Conservation (phyloP, 2,888 invertebrate genomes). For the Tetranychus truncatus region DNA sequence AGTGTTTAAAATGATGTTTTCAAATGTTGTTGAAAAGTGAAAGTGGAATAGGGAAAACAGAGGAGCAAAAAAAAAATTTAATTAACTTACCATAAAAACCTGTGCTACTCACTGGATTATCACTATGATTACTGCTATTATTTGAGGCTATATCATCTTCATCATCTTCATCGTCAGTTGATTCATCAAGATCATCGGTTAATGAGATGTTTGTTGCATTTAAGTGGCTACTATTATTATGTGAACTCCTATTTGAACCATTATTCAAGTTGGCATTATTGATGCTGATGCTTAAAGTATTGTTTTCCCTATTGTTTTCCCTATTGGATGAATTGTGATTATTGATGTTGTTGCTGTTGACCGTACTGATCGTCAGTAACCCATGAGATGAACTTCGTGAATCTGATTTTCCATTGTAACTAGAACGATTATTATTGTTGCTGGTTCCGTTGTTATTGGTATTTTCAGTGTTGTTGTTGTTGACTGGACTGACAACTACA, state of each 20-base stretch:
- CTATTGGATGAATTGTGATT: slow-evolving; percentile 3
- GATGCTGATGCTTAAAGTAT: neutral
- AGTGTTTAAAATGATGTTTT: too few relatives aligned
- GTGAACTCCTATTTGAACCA: slow-evolving; percentile 4
- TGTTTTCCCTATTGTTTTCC: slow-evolving; percentile 8
- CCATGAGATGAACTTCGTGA: neutral
- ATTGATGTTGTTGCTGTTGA: slow-evolving; percentile 4
- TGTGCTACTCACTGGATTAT: slow-evolving; percentile 20
- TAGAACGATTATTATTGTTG: neutral
- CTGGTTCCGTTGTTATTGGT: neutral
- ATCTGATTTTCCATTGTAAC: neutral
- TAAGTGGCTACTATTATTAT: neutral
- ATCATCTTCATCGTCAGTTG: slow-evolving; percentile 25
- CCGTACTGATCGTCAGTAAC: neutral
- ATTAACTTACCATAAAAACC: slow-evolving; percentile 13
- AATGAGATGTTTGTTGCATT: neutral
- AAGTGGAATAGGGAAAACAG: neutral
- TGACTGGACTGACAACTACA: neutral
- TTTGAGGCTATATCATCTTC: slow-evolving; percentile 24
- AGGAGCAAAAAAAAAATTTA: neutral
- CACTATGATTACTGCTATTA: slow-evolving; percentile 20
- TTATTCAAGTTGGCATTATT: neutral
- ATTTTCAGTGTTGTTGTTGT: neutral
- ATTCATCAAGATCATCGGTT: slow-evolving; percentile 22
- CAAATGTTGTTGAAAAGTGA: too few relatives aligned